Evolutionary conservation across 2,797 vertebrate species (phyloP), one percentile per base, ranked within the genome.

Genomic region (Jordanella pulchra): DNA sequence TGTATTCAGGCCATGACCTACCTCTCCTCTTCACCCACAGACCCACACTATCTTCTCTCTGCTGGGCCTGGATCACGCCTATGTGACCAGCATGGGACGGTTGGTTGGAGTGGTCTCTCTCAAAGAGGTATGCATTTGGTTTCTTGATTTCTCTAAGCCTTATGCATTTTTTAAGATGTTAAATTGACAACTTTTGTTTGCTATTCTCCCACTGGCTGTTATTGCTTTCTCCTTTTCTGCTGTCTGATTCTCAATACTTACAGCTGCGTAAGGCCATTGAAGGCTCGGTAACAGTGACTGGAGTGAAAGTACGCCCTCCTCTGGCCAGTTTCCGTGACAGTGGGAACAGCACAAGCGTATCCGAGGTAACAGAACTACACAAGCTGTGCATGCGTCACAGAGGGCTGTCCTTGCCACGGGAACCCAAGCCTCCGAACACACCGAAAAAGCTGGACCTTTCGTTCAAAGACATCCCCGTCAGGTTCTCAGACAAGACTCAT

Each of bases 21-120:
- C 42, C 79, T 78, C 73, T 81, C 53, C 69, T 82, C 55, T 55
- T 73, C 14, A 44, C 73, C 64, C 69, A 3, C 92, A 99, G 98
- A 99, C 97, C 54, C 98, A 99, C 90, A 99, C 97, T 47, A 95
- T 99, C 89, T 99, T 99, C 93, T 99, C 98, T 0, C 93, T 99
- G 69, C 93, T 99, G 93, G 97, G 98, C 54, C 93, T 99, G 91
- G 97, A 99, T 92, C 98, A 99, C 0, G 97, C 97, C 0, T 99
- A 98, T 0, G 97, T 99, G 83, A 99, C 98, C 89, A 99, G 97
- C 88, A 99, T 97, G 1, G 98, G 98, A 65, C 95, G 97, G 51
- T 94, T 99, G 65, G 96, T 99, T 25, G 98, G 98, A 82, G 97
- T 99, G 32, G 97, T 99, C 58, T 96, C 98, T 32, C 94, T 99